phyloP scores from a whole-genome alignment of 2,797 vertebrate genomes.

The Cirrhinus molitorella region DNA sequence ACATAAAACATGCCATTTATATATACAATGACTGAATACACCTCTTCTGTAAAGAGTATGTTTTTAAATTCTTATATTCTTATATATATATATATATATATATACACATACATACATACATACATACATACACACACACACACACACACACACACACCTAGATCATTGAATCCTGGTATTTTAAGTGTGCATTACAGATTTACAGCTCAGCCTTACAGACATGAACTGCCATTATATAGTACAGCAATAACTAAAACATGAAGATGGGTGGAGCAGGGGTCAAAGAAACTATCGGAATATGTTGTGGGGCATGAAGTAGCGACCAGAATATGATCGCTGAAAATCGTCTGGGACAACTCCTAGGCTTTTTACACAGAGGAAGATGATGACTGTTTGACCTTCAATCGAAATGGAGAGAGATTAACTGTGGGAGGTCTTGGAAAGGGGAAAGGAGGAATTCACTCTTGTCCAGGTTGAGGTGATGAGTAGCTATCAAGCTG shows the following conservation, averaged over 20 bases:
- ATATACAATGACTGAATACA: not conserved
- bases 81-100: no score
- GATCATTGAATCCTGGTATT: not conserved
- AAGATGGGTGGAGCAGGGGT: not conserved
- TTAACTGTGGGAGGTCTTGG: slow-evolving; percentile 19
- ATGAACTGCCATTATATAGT: not conserved
- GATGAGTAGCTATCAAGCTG: slow-evolving; percentile 34
- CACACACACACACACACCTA: not conserved
- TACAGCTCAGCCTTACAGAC: not conserved
- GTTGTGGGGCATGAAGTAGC: not conserved
- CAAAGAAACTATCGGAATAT: not conserved
- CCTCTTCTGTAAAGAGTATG: no score
- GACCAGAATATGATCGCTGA: not conserved
- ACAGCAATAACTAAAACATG: not conserved
- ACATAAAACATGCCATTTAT: not conserved
- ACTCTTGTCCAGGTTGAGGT: slow-evolving; percentile 30
- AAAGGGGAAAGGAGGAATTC: slow-evolving; percentile 17
- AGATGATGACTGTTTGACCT: slow-evolving; percentile 10
- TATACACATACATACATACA: no score
- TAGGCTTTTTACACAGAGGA: slow-evolving; percentile 13
- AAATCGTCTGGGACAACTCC: slow-evolving; percentile 9
- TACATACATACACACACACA: no score
- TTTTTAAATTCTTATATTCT: no score
- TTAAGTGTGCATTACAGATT: not conserved
- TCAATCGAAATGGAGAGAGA: slow-evolving; percentile 3